A percentile compares a stretch with the other conserved stretches of the same genome.
These are phyloP conservation scores for Drosophila borborema DNA, from an alignment of 2,888 invertebrate species.

Conservation along the genomic window DNA sequence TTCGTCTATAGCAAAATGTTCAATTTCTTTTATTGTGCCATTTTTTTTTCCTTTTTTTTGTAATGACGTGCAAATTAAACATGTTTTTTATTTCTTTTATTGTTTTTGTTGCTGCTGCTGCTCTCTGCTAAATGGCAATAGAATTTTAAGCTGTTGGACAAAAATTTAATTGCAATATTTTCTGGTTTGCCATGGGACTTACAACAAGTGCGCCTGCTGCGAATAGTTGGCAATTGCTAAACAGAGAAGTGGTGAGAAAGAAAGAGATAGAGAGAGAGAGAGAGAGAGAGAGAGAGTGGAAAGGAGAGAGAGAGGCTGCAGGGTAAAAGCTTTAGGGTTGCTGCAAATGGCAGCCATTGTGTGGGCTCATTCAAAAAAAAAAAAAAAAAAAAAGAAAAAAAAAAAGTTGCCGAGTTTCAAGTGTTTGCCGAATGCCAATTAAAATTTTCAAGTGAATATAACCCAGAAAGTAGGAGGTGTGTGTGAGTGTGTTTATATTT, in stretches of 20 bases:
- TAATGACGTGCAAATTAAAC: slow-evolving; percentile 76
- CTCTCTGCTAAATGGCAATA: slow-evolving; percentile 46
- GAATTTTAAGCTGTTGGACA: slow-evolving; percentile 59
- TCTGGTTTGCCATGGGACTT: slow-evolving; percentile 29
- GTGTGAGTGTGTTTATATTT: neutral
- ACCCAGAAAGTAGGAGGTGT: neutral
- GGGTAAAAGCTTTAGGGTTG: neutral
- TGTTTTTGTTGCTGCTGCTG: neutral
- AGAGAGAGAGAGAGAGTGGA: neutral
- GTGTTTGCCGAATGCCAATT: slow-evolving; percentile 70
- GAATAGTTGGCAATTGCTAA: slow-evolving; percentile 41
- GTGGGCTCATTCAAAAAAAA: slow-evolving; percentile 40
- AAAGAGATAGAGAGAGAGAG: neutral
- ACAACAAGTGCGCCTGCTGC: slow-evolving; percentile 16
- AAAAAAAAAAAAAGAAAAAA: slow-evolving; percentile 51
- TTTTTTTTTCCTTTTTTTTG: slow-evolving; percentile 23
- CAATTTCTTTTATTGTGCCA: neutral
- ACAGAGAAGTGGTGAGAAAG: neutral
- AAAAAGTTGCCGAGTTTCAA: slow-evolving; percentile 62
- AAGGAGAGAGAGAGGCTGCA: too few species aligned
- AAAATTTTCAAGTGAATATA: slow-evolving; percentile 64
- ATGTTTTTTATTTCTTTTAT: slow-evolving; percentile 36
- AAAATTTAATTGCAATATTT: slow-evolving; percentile 67
- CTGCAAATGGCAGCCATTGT: slow-evolving; percentile 31
- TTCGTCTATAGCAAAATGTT: neutral